Evolutionary conservation across 2,888 invertebrate species (phyloP), one percentile per base, ranked within the genome.

Genomic region (Siphonodentalium dalli): DNA sequence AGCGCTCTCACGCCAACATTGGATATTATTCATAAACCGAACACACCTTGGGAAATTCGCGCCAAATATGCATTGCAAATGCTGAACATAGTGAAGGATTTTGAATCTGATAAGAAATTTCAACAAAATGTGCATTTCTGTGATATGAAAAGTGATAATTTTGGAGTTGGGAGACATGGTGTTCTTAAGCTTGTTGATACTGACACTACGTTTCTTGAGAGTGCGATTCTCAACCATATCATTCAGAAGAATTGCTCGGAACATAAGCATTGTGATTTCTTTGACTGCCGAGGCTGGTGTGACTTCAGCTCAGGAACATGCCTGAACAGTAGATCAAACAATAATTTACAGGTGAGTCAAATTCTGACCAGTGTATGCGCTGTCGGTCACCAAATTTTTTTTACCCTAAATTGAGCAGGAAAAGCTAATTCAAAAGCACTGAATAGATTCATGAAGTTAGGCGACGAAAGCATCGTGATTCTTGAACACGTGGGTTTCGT

Each of bases 91-190:
- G 69, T 88, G 3, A 84, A 86, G 43, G 84, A 85, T 56, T 75
- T 89, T 40, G 87, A 88, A 37, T 83, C 54, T 7, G 84, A 82
- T 33, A n/a, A n/a, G n/a, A n/a, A n/a, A n/a, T 85, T 87, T 56
- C 84, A 85, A 2, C 87, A 88, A 65, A 86, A 87, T 1, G 83
- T 89, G 54, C 84, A 87, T 69, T 79, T 89, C 23, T 90, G 90
- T 78, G 88, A 89, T 80, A 83, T 89, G 0, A 88, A 88, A 78
- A 81, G 87, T 56, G 85, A 85, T 55, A 87, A 89, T 72, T 89
- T 89, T 78, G 89, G 88, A 1, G 71, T 87, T 1, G 83, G 85
- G 34, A 49, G 46, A 1, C 66, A 74, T 35, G 70, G 71, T 15
- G 48, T 50, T 23, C 64, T 79, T 9, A 76, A 87, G 77, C 86